A percentile compares a stretch with the other conserved stretches of the same genome.
phyloP scores from a whole-genome alignment of 2,888 invertebrate species.

The Trichogramma evanescens region DNA sequence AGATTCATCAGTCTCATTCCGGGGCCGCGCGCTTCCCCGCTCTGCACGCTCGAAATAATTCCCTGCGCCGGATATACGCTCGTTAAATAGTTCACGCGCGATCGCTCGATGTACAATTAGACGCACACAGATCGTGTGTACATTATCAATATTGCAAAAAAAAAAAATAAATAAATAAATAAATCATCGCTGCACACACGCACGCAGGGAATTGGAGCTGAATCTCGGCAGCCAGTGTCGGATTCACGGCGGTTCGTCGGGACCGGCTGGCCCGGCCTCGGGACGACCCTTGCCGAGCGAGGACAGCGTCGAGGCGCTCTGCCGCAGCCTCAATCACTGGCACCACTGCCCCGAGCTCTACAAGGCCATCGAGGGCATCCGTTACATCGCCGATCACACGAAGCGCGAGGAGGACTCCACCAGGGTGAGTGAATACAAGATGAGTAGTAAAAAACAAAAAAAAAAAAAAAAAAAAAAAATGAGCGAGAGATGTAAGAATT shows the following conservation, averaged over 20 bases:
- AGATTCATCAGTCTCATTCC: no score
- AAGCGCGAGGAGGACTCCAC: constrained; percentile 87
- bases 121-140: no score
- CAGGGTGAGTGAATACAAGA: constrained; percentile 53
- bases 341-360: constrained; percentile 86
- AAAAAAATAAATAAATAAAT: no score
- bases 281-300: constrained; percentile 44
- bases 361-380: constrained; percentile 87
- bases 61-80: no score
- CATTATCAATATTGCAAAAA: no score
- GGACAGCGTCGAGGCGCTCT: constrained; percentile 54
- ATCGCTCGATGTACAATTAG: background rate
- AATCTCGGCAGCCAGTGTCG: constrained; percentile 52
- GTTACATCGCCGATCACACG: constrained; percentile 88
- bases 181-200: background rate
- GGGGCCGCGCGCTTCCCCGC: no score
- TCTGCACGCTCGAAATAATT: no score
- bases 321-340: constrained; percentile 68
- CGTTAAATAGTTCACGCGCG: no score
- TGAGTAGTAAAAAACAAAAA: no score
- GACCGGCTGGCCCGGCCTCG: constrained; percentile 49
- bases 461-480: no score
- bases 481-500: no score
- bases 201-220: constrained; percentile 52
- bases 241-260: constrained; percentile 49